Percentiles rank a stretch among this genome's conserved stretches.
Evolutionary conservation across 2,888 invertebrate species (phyloP).

Genomic region (Geophilus truncorum): DNA sequence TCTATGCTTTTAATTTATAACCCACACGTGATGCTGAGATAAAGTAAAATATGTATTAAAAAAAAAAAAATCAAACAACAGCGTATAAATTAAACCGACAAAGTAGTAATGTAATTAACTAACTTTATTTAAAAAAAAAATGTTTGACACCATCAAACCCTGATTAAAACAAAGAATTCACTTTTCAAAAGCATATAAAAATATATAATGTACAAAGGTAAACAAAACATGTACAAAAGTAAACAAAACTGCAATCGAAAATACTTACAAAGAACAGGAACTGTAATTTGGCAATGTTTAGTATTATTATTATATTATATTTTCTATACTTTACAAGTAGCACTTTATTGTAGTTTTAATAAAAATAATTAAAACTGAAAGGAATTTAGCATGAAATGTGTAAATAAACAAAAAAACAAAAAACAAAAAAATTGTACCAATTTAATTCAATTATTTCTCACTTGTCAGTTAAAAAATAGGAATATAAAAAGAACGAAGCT

Average conservation of each 20-base stretch:
- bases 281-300: neutral
- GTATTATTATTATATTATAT: neutral
- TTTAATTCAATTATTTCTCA: neutral
- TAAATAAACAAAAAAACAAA: too few relatives aligned
- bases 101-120: neutral
- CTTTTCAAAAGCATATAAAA: neutral
- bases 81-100: too few relatives aligned
- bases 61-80: neutral
- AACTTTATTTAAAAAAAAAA: neutral
- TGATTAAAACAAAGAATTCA: neutral
- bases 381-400: neutral
- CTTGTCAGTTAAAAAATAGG: neutral
- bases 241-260: neutral
- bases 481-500: neutral
- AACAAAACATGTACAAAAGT: conserved; percentile 4
- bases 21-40: neutral
- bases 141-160: neutral
- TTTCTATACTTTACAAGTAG: conserved; percentile 1
- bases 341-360: neutral
- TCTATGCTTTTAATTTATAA: neutral
- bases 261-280: neutral
- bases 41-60: neutral
- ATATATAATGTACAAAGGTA: too few relatives aligned
- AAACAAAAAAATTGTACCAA: neutral
- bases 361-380: too few relatives aligned